Evolutionary conservation across 1,140 invertebrate species (phyloP).

Genomic region (Coenobita brevimanus): DNA sequence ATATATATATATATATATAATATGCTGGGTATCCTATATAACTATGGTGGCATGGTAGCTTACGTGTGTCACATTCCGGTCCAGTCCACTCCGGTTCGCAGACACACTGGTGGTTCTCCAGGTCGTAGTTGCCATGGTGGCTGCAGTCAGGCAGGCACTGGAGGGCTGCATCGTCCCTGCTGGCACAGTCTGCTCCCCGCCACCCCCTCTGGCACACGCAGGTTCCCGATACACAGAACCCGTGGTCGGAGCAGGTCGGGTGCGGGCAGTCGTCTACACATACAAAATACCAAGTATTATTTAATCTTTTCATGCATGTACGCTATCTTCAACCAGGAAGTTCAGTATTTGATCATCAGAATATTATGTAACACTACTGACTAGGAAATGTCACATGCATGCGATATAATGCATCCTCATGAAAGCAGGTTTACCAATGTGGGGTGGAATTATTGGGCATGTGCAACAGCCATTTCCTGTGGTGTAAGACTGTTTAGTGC

Average conservation of each 20-base stretch:
- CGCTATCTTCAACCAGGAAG: too few relatives aligned
- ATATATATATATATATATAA: too few relatives aligned
- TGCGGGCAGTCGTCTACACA: constrained; percentile 91
- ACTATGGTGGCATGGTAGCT: constrained; percentile 24
- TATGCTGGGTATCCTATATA: too few relatives aligned
- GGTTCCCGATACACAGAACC: constrained; percentile 94
- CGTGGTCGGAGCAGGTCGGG: constrained; percentile 95
- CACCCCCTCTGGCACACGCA: constrained; percentile 98
- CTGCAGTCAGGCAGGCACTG: constrained; percentile 96
- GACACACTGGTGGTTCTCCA: constrained; percentile 89
- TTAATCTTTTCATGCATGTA: background rate
- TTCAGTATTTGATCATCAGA: background rate
- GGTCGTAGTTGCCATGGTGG: constrained; percentile 94
- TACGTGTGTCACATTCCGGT: constrained; percentile 87
- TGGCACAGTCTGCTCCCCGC: constrained; percentile 92
- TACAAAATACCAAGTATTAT: constrained; percentile 22
- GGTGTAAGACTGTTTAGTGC: too few relatives aligned
- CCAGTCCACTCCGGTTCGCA: constrained; percentile 95
- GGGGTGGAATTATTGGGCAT: too few relatives aligned
- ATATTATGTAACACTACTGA: too few relatives aligned
- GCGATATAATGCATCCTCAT: too few relatives aligned
- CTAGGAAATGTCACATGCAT: too few relatives aligned
- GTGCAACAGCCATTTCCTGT: too few relatives aligned
- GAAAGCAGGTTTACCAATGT: too few relatives aligned
- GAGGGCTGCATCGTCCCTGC: constrained; percentile 92